Conservation (phyloP, 2,888 invertebrate species). For the Cyrtodaria siliqua region DNA sequence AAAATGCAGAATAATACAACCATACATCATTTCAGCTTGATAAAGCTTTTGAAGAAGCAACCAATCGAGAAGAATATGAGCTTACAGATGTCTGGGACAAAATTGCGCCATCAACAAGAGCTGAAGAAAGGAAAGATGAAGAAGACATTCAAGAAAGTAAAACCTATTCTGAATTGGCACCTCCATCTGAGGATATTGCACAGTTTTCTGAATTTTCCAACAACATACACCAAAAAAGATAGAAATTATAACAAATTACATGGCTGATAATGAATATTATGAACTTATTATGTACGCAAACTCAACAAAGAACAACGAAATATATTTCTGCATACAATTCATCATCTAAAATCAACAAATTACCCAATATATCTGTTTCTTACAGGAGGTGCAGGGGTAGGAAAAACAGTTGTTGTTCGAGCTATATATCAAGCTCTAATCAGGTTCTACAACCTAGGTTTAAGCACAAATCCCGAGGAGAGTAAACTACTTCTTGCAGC, state of each 20-base stretch:
- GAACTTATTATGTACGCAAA: too few species aligned
- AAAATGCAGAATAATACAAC: constrained; percentile 20
- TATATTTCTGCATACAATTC: too few species aligned
- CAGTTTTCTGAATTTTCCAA: too few species aligned
- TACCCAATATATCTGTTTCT: constrained; percentile 37
- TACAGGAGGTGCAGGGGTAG: constrained; percentile 69
- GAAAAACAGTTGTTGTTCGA: constrained; percentile 62
- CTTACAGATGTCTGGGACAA: constrained; percentile 12
- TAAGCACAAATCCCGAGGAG: constrained; percentile 35
- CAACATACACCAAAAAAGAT: too few species aligned
- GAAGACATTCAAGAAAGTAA: too few species aligned
- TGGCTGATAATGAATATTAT: too few species aligned
- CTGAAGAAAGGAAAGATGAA: too few species aligned
- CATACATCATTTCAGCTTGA: constrained; percentile 21
- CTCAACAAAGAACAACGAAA: too few species aligned
- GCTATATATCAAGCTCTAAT: constrained; percentile 58
- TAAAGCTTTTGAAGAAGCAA: constrained; percentile 25
- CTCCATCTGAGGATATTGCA: too few species aligned
- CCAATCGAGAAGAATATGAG: background rate
- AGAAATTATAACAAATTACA: too few species aligned
- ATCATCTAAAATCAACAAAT: constrained; percentile 19
- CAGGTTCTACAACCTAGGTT: constrained; percentile 8
- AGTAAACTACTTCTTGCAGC: constrained; percentile 37
- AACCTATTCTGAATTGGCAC: too few species aligned
- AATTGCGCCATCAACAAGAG: constrained; percentile 5